Percentiles rank a stretch among this genome's conserved stretches.
Conservation (phyloP, 2,113 vertebrate species). For the Polyodon spathula region DNA sequence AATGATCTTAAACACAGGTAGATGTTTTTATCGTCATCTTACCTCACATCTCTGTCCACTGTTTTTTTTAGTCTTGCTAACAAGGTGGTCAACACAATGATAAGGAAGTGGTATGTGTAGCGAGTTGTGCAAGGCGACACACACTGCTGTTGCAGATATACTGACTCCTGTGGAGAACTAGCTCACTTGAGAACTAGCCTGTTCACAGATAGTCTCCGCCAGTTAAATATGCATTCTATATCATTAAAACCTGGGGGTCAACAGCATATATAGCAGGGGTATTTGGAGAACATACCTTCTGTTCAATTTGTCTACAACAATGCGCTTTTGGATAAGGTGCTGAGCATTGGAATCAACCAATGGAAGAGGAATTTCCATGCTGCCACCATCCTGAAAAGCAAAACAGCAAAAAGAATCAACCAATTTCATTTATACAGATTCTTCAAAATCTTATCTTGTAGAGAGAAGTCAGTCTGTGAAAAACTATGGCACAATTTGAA, state of each 20-base stretch:
- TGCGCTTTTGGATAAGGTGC: slow-evolving; percentile 78
- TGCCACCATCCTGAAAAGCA: background rate
- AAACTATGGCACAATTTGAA: background rate
- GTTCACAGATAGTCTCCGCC: too few species aligned
- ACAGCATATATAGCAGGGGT: background rate
- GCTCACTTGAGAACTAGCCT: too few species aligned
- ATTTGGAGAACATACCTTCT: slow-evolving; percentile 60
- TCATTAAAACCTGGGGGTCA: background rate
- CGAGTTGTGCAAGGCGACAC: too few species aligned
- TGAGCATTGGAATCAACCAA: slow-evolving; percentile 80
- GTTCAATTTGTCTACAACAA: slow-evolving; percentile 78
- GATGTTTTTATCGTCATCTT: too few species aligned
- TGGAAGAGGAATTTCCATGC: slow-evolving; percentile 55
- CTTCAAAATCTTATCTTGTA: background rate
- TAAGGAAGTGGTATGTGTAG: too few species aligned
- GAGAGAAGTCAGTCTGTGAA: background rate
- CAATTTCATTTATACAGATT: background rate
- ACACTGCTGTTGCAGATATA: too few species aligned
- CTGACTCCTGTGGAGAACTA: too few species aligned
- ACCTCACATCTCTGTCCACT: too few species aligned
- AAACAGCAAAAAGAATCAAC: background rate
- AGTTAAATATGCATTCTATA: background rate
- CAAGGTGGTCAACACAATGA: too few species aligned
- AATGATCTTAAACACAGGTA: too few species aligned
- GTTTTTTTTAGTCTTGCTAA: too few species aligned